Evolutionary conservation across 2,888 invertebrate genomes (phyloP).

Genomic region (Ditula angustiorana): DNA sequence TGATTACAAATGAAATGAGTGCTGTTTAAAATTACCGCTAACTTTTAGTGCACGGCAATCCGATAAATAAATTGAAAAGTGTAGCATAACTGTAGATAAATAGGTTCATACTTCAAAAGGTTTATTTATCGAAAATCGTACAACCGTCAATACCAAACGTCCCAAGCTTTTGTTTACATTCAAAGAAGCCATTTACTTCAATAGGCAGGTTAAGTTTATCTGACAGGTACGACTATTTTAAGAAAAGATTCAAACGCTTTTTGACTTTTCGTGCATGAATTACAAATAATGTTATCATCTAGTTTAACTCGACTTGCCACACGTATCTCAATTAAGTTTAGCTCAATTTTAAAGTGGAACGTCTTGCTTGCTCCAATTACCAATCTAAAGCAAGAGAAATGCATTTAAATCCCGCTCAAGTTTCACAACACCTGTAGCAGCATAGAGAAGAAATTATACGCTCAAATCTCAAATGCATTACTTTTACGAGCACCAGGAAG

Average conservation of each 20-base stretch:
- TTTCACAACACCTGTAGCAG: constrained; percentile 30
- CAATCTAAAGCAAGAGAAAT: constrained; percentile 23
- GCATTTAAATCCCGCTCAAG: constrained; percentile 18
- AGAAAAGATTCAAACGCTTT: neutral
- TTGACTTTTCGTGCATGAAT: neutral
- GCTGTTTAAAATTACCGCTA: constrained; percentile 1
- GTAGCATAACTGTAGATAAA: neutral
- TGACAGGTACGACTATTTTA: neutral
- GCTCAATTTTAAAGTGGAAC: constrained; percentile 23
- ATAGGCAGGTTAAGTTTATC: neutral
- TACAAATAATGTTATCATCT: neutral
- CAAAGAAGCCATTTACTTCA: neutral
- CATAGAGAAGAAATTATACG: constrained; percentile 10
- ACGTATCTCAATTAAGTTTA: constrained; percentile 12
- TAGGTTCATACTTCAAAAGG: neutral
- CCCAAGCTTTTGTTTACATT: neutral
- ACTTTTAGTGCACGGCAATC: neutral
- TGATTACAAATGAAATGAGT: constrained; percentile 15
- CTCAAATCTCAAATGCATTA: constrained; percentile 26
- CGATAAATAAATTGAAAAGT: neutral
- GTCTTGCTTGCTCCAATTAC: constrained; percentile 28
- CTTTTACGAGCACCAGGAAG: constrained; percentile 16
- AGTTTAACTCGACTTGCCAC: neutral
- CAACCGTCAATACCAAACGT: constrained; percentile 1
- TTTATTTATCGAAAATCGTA: neutral